These are phyloP conservation scores for Clarias laeviceps DNA, from an alignment of 2,797 vertebrate genomes.

Conservation along the genomic window DNA sequence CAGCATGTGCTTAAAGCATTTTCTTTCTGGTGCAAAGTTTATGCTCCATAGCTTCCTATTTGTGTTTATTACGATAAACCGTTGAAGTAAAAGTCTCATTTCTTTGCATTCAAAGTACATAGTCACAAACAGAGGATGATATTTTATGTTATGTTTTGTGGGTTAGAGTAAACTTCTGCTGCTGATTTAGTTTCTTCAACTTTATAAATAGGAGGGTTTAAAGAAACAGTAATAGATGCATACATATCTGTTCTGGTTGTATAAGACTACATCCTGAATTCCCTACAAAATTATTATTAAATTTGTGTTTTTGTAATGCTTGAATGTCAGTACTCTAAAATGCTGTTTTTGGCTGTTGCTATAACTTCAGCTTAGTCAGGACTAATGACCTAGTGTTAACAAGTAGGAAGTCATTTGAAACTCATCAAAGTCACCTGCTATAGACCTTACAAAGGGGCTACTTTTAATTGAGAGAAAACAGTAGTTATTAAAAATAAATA, in stretches of 20 bases:
- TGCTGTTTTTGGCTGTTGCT: neutral
- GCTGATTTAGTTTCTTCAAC: neutral
- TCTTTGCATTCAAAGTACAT: neutral
- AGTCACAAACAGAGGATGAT: neutral
- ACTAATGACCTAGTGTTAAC: neutral
- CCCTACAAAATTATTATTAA: neutral
- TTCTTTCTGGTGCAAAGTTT: neutral
- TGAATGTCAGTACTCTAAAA: neutral
- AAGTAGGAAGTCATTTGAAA: neutral
- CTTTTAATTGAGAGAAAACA: neutral
- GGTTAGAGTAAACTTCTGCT: neutral
- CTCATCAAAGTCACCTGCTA: neutral
- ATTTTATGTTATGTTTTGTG: no score
- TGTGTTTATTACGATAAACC: neutral
- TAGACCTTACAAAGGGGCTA: neutral
- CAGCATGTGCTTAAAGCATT: neutral
- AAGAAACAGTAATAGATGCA: neutral
- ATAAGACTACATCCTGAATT: neutral
- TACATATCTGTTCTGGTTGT: neutral
- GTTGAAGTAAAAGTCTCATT: neutral
- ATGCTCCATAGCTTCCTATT: neutral
- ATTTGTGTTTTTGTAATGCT: neutral
- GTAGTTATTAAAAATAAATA: neutral
- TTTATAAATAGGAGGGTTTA: neutral
- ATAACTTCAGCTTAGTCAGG: neutral